Percentiles rank a stretch among this genome's conserved stretches.
These are phyloP conservation scores for Drosophila virilis DNA, from an alignment of 1,140 invertebrate genomes.

Conservation along the genomic window DNA sequence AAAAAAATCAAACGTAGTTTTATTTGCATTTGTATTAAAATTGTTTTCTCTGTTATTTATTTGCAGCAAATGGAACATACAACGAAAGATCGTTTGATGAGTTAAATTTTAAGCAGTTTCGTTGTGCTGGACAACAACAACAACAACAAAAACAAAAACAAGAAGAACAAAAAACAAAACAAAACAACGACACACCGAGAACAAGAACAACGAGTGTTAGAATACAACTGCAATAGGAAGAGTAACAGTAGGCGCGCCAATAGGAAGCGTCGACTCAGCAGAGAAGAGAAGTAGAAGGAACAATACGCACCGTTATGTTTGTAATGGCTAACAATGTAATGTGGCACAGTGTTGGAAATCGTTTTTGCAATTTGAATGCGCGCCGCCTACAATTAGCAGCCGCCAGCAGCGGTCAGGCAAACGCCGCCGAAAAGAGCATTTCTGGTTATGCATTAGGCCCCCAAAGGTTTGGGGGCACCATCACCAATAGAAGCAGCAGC, in stretches of 20 bases:
- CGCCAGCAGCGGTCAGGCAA: conserved; percentile 64
- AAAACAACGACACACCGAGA: conserved; percentile 37
- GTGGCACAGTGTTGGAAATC: conserved; percentile 79
- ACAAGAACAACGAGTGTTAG: conserved; percentile 29
- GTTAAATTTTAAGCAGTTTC: conserved; percentile 39
- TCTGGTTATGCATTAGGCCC: conserved; percentile 80
- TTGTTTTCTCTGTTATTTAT: conserved; percentile 20
- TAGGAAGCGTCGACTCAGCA: conserved; percentile 30
- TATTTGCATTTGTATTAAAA: neutral
- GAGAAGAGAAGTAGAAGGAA: conserved; percentile 23
- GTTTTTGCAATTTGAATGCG: conserved; percentile 75
- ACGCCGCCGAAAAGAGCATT: conserved; percentile 56
- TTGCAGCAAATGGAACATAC: conserved; percentile 58
- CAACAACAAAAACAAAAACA: conserved; percentile 24
- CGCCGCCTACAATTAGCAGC: conserved; percentile 58
- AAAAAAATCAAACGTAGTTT: neutral
- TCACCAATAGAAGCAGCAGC: conserved; percentile 49
- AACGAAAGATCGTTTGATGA: conserved; percentile 51
- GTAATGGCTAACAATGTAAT: conserved; percentile 84
- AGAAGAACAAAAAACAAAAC: conserved; percentile 1
- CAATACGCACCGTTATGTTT: conserved; percentile 77
- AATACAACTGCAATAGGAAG: conserved; percentile 14
- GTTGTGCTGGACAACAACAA: conserved; percentile 48
- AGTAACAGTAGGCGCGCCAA: conserved; percentile 15
- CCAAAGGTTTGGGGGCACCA: conserved; percentile 82